Evolutionary conservation across 2,113 vertebrate genomes (phyloP), one percentile per base, ranked within the genome.

Genomic region (Bubo scandiacus): DNA sequence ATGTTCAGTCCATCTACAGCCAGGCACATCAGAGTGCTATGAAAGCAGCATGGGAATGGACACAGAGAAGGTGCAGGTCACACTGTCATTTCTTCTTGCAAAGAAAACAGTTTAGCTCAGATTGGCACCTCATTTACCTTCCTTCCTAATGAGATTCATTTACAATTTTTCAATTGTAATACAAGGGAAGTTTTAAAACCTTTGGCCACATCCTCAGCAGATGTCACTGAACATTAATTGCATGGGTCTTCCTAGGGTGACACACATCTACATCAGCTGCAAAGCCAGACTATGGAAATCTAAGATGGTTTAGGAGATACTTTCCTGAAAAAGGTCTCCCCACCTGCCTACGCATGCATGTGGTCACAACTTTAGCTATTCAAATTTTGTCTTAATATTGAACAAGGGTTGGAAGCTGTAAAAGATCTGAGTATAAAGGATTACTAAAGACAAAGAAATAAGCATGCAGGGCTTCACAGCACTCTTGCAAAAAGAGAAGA

Each of bases 401-500:
- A 80, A 52, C 23, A 61, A 54, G 26, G 10, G 17, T 6, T 68
- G 16, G 18, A 94, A 80, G 11, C 19, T 32, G 12, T 23, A 43
- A 45, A 47, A 51, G 22, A 61, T 20, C 20, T 63, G 7, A 29
- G 3, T 51, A 74, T 15, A 72, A 74, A 66, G 15, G 13, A 49
- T 54, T 70, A 34, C 40, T 52, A 34, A 80, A 86, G 75, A 86
- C 32, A 77, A 47, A 83, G 23, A 51, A 83, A 65, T 15, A 49
- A 0, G 4, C 11, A 21, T 10, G 26, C 30, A 43, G 27, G 14
- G 21, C 23, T 71, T 21, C 2, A 2, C 3, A 66, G 17, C 21
- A 32, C 26, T 65, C 58, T 38, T 68, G 27, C 70, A 81, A 51
- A 84, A 72, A 22, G 8, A 81, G 12, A 61, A 79, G 58, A 88